Evolutionary conservation across 2,797 vertebrate species (phyloP), one percentile per base, ranked within the genome.

Genomic region (Anolis apletophallus): DNA sequence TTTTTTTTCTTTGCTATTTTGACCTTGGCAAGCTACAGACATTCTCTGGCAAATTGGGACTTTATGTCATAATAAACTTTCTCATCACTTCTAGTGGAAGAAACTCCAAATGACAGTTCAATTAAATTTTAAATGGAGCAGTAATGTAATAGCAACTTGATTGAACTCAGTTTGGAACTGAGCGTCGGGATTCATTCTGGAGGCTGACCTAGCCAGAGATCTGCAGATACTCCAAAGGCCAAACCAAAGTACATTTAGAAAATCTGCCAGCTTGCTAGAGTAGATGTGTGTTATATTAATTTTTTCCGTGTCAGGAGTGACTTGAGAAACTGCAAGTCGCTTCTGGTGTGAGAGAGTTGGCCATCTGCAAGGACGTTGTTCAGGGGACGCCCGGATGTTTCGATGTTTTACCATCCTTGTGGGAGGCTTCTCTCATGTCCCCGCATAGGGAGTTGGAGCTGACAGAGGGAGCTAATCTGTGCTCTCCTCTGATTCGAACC

Each of bases 11-110:
- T 11, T 71, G 23, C 54, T 61, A 29, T 79, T 83, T 79, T 78
- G 75, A 79, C 55, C 46, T 87, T 54, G 52, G 74, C 40, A 57
- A 46, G 57, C 50, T 59, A 26, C 74, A 71, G 40, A 83, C 67
- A 52, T 73, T 78, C 23, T 64, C 75, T 87, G 81, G 23, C 72
- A 61, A 79, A 14, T 61, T 52, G 50, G 57, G 55, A 54, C 23
- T 54, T 2, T 83, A 21, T 87, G 61, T 82, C 54, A 64, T 83
- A 71, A 78, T 83, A 83, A 83, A 78, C 21, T 71, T 83, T 71
- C n/a, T 59, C 74, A 72, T 87, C 74, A 71, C 16, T 50, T 78
- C 67, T 40, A 83, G 16, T 50, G 67, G 68, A 61, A 83, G 54
- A 87, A 61, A 87, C 36, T 21, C n/a, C 74, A 83, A 78, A 72